Evolutionary conservation across 1,140 invertebrate species (phyloP), one percentile per base, ranked within the genome.

Genomic region (Temnothorax curvispinosus): DNA sequence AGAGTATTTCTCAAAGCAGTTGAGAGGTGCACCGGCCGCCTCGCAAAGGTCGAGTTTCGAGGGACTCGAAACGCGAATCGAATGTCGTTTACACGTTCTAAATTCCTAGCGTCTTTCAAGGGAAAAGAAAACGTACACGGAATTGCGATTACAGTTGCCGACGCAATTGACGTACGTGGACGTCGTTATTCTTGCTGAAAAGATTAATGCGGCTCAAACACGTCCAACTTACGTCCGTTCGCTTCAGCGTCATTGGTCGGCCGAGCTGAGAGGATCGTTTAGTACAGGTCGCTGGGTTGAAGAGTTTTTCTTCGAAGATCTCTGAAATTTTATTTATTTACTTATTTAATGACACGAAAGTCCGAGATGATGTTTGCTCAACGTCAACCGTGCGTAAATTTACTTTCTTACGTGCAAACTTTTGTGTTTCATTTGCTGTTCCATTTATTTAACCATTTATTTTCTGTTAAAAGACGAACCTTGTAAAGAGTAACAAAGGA

Each of bases 1-100:
- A 82, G 65, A 69, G 69, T 21, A 74, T 84, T 84, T 84, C 69
- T 75, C 44, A 50, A 75, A 75, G 80, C 69, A 27, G 27, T 47
- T 60, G 41, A 62, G 69, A 58, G 52, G 35, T 21, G 41, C n/a
- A 21, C 32, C 8, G n/a, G 44, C 18, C 15, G 62, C 7, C 15
- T 71, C 35, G 80, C 50, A 69, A 81, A 72, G 69, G 41, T 82
- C 67, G 52, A 44, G 7, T 41, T 80, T 54, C 18, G 52, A 52
- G 60, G n/a, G 47, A 41, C 38, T 60, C 15, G n/a, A 76, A 58
- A 38, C 8, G 54, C 35, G 54, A 76, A 32, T 41, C 52, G 35
- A 38, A 11, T 5, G 15, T 54, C 13, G n/a, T 75, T 75, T 41
- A n/a, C 52, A 54, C 32, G 4, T 38, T 6, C 35, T 41, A 32